Base-by-base conservation (phyloP, 1,140 invertebrate genomes). In the Hypothenemus hampei region DNA sequence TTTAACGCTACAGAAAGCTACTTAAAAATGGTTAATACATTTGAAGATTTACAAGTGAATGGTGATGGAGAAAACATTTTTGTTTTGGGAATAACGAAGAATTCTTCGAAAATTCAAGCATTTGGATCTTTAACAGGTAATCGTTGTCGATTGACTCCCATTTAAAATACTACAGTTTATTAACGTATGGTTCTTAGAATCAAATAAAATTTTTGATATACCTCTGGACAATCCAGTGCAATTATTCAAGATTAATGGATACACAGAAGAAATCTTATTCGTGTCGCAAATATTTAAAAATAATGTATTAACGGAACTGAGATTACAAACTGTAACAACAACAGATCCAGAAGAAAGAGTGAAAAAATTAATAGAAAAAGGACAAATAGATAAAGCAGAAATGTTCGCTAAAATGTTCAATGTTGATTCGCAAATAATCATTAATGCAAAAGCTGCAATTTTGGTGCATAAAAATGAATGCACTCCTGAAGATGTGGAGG, bases 331-430 rank as follows among this genome's bases (percentile, higher is more conserved):
- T 13, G 41, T 68, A 23, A 47, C 29, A 24, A 59, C 66, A 53
- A 62, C 63, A 0, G 39, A 61, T 8, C 60, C 66, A 3, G 60
- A 63, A 54, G 23, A 52, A 18, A 53, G 60, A 39, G 36, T 66
- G 3, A 35, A 50, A 22, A 44, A 58, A 29, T 39, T 66, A 15
- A 50, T 66, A 20, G 44, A 47, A 20, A 60, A 57, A 35, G 48
- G 50, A 8, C 37, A 51, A 31, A 43, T 58, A 11, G 63, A 65
- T 6, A 62, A 66, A 51, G 66, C 66, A 3, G 66, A 68, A 60
- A 33, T 58, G 7, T 66, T 65, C 47, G 64, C 61, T 7, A 57
- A 60, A 19, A 31, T 29, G 4, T 63, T 57, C 20, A 47, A 56
- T 7, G 26, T 66, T 13, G 41, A 58, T 21, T 26, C 36, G 6